These are phyloP conservation scores for Hybognathus amarus DNA, from an alignment of 2,797 vertebrate species.

Conservation along the genomic window DNA sequence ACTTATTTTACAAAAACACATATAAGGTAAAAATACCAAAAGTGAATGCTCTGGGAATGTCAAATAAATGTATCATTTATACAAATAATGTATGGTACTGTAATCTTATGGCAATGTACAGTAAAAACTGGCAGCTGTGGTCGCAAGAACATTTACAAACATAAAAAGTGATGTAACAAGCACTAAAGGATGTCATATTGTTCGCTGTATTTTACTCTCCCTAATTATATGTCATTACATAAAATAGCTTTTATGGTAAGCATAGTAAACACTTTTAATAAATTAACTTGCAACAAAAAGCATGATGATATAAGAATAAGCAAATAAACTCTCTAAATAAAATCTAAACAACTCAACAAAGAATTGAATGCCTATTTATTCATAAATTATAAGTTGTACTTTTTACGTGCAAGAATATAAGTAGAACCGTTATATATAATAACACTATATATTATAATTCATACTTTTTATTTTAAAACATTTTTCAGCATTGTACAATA, in stretches of 20 bases:
- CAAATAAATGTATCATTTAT: neutral
- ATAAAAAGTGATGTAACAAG: neutral
- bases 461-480: neutral
- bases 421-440: neutral
- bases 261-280: neutral
- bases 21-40: too few species aligned
- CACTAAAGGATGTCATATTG: neutral
- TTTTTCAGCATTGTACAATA: neutral
- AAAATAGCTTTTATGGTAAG: neutral
- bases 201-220: neutral
- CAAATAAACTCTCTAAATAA: neutral
- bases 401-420: constrained; percentile 1
- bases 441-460: neutral
- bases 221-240: neutral
- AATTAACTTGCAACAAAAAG: neutral
- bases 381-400: neutral
- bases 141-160: neutral
- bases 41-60: too few species aligned
- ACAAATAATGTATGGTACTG: neutral
- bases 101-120: neutral
- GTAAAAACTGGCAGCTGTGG: neutral
- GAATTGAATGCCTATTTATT: neutral
- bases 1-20: neutral
- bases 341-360: neutral
- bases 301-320: neutral